Evolutionary conservation across 2,797 vertebrate species (phyloP), one percentile per base, ranked within the genome.

Genomic region (Percopsis omiscomaycus): DNA sequence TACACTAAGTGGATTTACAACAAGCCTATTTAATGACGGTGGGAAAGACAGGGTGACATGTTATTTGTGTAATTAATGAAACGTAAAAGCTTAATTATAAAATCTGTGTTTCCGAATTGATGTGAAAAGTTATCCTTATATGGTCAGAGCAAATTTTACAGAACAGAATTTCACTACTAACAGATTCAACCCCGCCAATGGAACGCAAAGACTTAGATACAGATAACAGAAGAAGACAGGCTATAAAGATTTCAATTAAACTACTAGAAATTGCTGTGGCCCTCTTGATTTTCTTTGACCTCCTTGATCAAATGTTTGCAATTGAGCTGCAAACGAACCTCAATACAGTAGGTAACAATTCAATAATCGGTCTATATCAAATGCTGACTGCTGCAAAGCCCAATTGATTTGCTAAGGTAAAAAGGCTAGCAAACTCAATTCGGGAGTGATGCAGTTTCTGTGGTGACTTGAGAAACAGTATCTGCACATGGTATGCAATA

Each of bases 351-450:
- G 54, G 79, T 78, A 78, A 78, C 72, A 48, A 85, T 74, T 83
- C 89, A 84, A 78, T 84, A 42, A 74, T 64, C 64, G 73, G 78
- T 71, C 54, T 64, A 76, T 74, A 80, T 82, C 81, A 83, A 83
- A 83, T 64, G 83, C 83, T 80, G 80, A 82, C 75, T 77, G 82
- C 78, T 79, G 82, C 79, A 88, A 81, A 85, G 79, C 69, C 68
- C 79, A 66, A 88, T 86, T 88, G 87, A 89, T 88, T 86, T 81
- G 79, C 82, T 77, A 61, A 79, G 84, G 78, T 79, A 86, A 84
- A 86, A 88, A 88, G 70, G 71, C 75, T 68, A 78, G 84, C 79
- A 79, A 86, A 86, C 69, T 45, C 77, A 55, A 55, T 84, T 79
- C 83, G 73, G 80, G 77, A 59, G 57, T 27, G 57, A 59, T 72